Conservation (phyloP, 2,888 invertebrate species). For the Holacanthella duospinosa region DNA sequence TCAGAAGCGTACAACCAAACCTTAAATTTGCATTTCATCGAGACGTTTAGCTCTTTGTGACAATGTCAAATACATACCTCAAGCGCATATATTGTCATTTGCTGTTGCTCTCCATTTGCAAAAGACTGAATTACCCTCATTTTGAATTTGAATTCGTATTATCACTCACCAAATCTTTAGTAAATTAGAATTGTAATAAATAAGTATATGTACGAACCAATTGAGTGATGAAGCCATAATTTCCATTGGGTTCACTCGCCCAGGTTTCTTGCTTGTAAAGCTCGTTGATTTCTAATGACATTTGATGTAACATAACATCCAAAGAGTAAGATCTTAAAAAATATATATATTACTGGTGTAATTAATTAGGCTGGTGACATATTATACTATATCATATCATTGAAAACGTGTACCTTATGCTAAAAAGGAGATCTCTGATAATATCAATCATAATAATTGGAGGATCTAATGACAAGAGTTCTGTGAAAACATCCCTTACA, state of each 20-base stretch:
- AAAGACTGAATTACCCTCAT: too few species aligned
- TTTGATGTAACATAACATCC: slow-evolving; percentile 70
- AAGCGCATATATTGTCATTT: too few species aligned
- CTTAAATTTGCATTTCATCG: slow-evolving; percentile 4
- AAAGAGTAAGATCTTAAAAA: slow-evolving; percentile 61
- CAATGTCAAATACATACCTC: too few species aligned
- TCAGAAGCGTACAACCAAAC: background rate
- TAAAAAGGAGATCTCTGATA: slow-evolving; percentile 71
- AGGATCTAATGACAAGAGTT: slow-evolving; percentile 67
- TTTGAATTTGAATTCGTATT: too few species aligned
- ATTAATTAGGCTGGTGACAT: too few species aligned
- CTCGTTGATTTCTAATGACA: slow-evolving; percentile 63
- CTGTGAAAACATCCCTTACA: slow-evolving; percentile 65
- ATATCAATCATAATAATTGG: slow-evolving; percentile 78
- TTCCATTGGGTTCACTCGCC: slow-evolving; percentile 66
- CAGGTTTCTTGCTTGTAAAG: slow-evolving; percentile 68
- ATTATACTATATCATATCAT: too few species aligned
- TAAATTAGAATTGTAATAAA: slow-evolving; percentile 1
- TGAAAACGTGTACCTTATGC: slow-evolving; percentile 52
- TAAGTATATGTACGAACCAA: slow-evolving; percentile 47
- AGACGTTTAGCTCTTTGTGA: too few species aligned
- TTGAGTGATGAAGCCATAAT: slow-evolving; percentile 73
- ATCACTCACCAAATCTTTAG: background rate
- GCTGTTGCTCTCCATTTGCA: too few species aligned
- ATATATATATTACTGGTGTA: slow-evolving; percentile 12